phyloP scores from a whole-genome alignment of 2,113 vertebrate species.

The Leptocoma aspasia region DNA sequence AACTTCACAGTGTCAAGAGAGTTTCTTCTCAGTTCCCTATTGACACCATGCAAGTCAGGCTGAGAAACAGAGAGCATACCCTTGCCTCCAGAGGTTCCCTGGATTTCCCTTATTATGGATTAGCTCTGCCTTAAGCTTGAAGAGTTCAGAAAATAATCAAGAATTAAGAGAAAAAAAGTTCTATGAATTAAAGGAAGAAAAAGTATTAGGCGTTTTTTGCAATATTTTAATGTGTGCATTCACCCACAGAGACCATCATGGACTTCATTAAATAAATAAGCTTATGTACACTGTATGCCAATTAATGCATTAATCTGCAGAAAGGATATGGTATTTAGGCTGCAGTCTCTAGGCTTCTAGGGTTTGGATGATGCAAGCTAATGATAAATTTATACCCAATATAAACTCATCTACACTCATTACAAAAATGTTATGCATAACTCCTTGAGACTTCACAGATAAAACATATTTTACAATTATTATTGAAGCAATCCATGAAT shows the following conservation, averaged over 20 bases:
- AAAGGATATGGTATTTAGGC: neutral
- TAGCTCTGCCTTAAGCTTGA: neutral
- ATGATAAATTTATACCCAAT: neutral
- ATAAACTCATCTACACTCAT: neutral
- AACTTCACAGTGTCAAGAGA: fast-evolving
- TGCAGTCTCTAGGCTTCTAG: neutral
- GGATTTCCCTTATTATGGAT: neutral
- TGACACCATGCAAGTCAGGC: neutral
- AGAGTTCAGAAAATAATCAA: neutral
- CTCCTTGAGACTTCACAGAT: neutral
- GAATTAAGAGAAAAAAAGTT: neutral
- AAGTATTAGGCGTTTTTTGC: neutral
- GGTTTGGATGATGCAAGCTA: neutral
- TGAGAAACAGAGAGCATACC: neutral
- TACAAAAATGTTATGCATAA: neutral
- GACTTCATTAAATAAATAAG: slow-evolving; percentile 41
- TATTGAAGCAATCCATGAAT: neutral
- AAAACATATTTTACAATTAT: neutral
- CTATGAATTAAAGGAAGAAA: neutral
- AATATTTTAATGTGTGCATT: neutral
- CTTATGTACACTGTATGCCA: neutral
- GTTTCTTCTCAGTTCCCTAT: neutral
- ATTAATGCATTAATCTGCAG: slow-evolving; percentile 39
- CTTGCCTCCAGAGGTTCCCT: neutral
- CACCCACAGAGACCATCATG: neutral